A percentile compares a stretch with the other conserved stretches of the same genome.
Conservation (phyloP, 2,113 vertebrate genomes). For the Myanophis thanlyinensis region DNA sequence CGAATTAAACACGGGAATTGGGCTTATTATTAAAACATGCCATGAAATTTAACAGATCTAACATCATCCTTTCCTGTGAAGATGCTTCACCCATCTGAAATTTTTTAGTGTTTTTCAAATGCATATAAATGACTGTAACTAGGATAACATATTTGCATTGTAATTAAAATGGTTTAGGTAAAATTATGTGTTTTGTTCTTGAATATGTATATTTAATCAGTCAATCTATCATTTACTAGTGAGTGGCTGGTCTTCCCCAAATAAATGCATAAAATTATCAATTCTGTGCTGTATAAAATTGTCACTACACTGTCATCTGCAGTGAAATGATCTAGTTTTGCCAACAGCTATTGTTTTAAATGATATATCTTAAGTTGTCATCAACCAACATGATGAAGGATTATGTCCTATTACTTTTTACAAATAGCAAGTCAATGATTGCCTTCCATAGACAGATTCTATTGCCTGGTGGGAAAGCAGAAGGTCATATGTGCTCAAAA, state of each 20-base stretch:
- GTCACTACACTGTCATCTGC: background rate
- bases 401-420: background rate
- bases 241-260: background rate
- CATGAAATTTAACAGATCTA: background rate
- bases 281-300: background rate
- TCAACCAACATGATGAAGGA: background rate
- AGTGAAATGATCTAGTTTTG: background rate
- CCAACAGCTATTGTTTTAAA: background rate
- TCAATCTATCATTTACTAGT: conserved; percentile 2
- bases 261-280: background rate
- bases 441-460: background rate
- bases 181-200: background rate
- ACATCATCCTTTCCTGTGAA: background rate
- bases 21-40: background rate
- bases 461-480: background rate
- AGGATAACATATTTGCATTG: background rate
- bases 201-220: background rate
- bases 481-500: background rate
- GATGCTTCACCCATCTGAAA: background rate
- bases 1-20: background rate
- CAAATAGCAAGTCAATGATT: background rate
- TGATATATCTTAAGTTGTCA: background rate
- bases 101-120: background rate
- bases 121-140: background rate
- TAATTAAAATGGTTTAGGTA: background rate